Percentiles rank a stretch among this genome's conserved stretches.
Conservation (phyloP, 1,140 invertebrate species). For the Drosophila mojavensis region DNA sequence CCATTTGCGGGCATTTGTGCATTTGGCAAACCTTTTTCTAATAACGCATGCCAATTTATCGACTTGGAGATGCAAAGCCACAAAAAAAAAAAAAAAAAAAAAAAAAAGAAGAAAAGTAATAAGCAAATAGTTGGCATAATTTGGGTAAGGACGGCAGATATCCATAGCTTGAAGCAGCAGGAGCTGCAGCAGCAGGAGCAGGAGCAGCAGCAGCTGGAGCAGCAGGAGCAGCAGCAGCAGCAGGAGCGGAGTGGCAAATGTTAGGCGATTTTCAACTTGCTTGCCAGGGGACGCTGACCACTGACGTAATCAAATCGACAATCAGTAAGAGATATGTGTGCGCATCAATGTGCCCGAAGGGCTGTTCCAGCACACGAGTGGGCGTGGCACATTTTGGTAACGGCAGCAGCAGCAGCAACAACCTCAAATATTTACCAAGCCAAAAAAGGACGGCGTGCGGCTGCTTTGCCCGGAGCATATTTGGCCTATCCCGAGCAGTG, state of each 20-base stretch:
- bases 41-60: slow-evolving; percentile 76
- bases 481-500: slow-evolving; percentile 69
- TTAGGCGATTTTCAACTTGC: slow-evolving; percentile 36
- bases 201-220: too few relatives aligned
- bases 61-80: background rate
- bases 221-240: too few relatives aligned
- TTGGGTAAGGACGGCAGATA: slow-evolving; percentile 41
- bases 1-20: slow-evolving; percentile 69
- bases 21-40: slow-evolving; percentile 78
- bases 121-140: slow-evolving; percentile 81
- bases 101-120: slow-evolving; percentile 57
- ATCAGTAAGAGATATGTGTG: slow-evolving; percentile 73
- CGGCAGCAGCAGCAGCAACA: slow-evolving; percentile 2
- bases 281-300: slow-evolving; percentile 70
- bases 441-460: slow-evolving; percentile 43
- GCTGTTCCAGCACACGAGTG: slow-evolving; percentile 16
- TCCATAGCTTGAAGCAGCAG: slow-evolving; percentile 12
- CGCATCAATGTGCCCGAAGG: slow-evolving; percentile 66
- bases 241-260: slow-evolving; percentile 4
- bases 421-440: slow-evolving; percentile 30
- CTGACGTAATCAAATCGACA: slow-evolving; percentile 80
- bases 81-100: background rate
- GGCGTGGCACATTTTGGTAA: slow-evolving; percentile 1
- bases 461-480: slow-evolving; percentile 70
- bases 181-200: background rate